These are phyloP conservation scores for Sebastolobus alascanus DNA, from an alignment of 2,797 vertebrate species.

Conservation along the genomic window DNA sequence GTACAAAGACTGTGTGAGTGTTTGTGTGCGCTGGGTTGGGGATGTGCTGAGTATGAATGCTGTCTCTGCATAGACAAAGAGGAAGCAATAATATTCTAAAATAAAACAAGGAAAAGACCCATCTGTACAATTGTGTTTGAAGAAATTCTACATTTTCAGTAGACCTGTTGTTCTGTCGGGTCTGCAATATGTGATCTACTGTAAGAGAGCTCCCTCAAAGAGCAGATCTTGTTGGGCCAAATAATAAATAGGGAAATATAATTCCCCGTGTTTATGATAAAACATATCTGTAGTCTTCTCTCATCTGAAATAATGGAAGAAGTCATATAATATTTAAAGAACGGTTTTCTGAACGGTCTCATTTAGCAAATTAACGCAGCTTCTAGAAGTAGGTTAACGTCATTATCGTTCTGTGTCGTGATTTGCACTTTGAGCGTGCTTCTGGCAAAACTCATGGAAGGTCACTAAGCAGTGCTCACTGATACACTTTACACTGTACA, in stretches of 20 bases:
- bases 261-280: not conserved
- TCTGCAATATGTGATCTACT: not conserved
- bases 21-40: constrained; percentile 2
- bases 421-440: constrained; percentile 8
- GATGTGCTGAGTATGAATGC: constrained; percentile 22
- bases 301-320: constrained; percentile 22
- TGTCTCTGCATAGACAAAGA: constrained; percentile 19
- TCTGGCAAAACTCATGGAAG: constrained; percentile 24
- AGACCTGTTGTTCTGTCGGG: no score
- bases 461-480: constrained; percentile 25
- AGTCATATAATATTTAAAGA: constrained; percentile 5
- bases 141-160: not conserved
- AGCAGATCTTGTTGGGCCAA: not conserved
- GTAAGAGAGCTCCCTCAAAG: not conserved
- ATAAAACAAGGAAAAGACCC: not conserved
- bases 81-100: not conserved
- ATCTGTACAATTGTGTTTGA: not conserved
- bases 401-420: not conserved
- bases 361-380: constrained; percentile 20
- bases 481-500: not conserved
- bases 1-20: constrained; percentile 21
- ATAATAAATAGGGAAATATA: not conserved
- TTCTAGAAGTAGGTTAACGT: constrained; percentile 41
- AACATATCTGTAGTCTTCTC: not conserved
- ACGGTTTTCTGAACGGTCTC: constrained; percentile 18